Conservation (phyloP, 2,888 invertebrate species). For the Magallana nippona region DNA sequence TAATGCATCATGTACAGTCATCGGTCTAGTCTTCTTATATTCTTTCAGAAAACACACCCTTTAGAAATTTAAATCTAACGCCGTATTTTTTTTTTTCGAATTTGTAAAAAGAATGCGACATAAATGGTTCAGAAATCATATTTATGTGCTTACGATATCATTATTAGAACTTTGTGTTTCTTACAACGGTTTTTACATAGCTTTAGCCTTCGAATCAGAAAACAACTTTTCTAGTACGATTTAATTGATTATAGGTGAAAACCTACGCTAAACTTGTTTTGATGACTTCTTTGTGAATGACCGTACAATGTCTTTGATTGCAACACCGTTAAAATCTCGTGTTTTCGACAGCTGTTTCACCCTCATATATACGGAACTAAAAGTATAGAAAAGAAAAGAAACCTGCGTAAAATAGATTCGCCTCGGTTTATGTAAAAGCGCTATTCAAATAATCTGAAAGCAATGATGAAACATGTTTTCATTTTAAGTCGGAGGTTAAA, state of each 20-base stretch:
- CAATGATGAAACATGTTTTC: background rate
- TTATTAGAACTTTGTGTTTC: no score
- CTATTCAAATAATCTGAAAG: background rate
- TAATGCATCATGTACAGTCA: no score
- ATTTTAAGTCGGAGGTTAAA: background rate
- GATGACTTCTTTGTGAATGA: background rate
- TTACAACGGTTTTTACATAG: no score
- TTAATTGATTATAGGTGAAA: background rate
- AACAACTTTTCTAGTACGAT: no score
- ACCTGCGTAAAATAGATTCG: conserved; percentile 5
- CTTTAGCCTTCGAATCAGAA: no score
- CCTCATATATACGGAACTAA: background rate
- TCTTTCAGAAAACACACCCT: no score
- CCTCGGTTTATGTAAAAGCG: background rate
- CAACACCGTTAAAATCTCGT: background rate
- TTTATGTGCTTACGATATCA: no score
- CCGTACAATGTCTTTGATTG: background rate
- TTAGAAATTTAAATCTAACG: no score
- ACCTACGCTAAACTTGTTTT: background rate
- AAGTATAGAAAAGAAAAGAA: background rate
- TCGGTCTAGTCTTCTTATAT: no score
- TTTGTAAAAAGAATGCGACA: no score
- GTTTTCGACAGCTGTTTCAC: background rate
- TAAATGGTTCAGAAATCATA: no score
- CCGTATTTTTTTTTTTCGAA: no score